A percentile compares a stretch with the other conserved stretches of the same genome.
These are phyloP conservation scores for Pteruthius melanotis DNA, from an alignment of 2,113 vertebrate genomes.

Conservation along the genomic window DNA sequence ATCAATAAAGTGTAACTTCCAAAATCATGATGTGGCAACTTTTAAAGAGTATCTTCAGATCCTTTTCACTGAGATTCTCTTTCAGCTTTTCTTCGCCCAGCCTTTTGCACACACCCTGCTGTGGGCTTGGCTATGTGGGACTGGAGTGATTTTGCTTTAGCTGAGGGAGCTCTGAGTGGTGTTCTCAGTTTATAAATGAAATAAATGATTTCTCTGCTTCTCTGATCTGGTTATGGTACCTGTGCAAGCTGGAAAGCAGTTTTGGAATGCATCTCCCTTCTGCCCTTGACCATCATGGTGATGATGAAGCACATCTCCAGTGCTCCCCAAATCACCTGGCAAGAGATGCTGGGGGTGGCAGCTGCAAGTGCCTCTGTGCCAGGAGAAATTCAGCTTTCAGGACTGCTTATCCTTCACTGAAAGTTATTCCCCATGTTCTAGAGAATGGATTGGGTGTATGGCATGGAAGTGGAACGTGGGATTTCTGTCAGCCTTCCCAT, in stretches of 20 bases:
- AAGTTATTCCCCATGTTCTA: neutral
- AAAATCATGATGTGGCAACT: neutral
- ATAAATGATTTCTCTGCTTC: neutral
- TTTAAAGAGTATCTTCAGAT: neutral
- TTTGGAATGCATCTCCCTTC: neutral
- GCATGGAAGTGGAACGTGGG: rapidly evolving
- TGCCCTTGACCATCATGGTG: neutral
- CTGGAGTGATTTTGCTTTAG: neutral
- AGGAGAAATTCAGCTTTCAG: neutral
- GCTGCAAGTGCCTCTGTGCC: neutral
- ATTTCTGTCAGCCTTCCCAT: neutral
- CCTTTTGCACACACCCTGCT: neutral
- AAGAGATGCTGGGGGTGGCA: neutral
- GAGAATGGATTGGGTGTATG: neutral
- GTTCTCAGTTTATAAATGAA: neutral
- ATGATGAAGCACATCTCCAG: neutral
- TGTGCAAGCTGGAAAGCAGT: neutral
- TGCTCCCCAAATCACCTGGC: neutral
- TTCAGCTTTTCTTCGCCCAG: neutral
- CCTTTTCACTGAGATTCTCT: neutral
- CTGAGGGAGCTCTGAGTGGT: neutral
- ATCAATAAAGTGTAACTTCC: neutral
- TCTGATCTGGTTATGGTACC: neutral
- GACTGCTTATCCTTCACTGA: neutral
- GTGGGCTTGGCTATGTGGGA: rapidly evolving